Conservation (phyloP, 2,888 invertebrate species). For the Pyrocoelia pectoralis region DNA sequence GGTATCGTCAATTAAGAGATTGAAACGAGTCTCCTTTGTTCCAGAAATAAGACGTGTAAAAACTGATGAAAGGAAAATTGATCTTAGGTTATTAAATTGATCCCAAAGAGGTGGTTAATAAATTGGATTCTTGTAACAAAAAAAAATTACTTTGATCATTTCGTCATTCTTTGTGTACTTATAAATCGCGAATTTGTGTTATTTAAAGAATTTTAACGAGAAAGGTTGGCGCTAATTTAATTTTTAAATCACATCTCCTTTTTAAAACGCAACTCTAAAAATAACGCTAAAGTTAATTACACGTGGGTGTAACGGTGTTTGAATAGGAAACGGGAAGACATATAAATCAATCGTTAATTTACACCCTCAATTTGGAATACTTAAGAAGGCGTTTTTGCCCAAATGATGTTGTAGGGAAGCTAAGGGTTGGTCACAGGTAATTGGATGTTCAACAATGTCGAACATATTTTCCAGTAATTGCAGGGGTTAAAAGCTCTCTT, state of each 20-base stretch:
- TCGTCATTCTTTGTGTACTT: too few species aligned
- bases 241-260: too few species aligned
- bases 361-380: background rate
- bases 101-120: background rate
- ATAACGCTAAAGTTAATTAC: background rate
- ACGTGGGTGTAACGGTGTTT: background rate
- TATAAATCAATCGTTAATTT: background rate
- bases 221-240: too few species aligned
- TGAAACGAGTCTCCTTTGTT: too few species aligned
- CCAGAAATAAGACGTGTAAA: background rate
- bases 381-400: background rate
- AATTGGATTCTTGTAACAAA: background rate
- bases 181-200: too few species aligned
- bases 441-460: background rate
- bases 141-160: too few species aligned
- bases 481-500: conserved; percentile 1
- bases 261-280: background rate
- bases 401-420: background rate
- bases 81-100: background rate
- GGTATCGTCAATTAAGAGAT: too few species aligned
- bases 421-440: background rate
- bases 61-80: background rate
- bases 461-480: background rate
- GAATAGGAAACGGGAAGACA: background rate
- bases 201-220: too few species aligned